Percentiles rank a stretch among this genome's conserved stretches.
These are phyloP conservation scores for Crenuchus spilurus DNA, from an alignment of 2,797 vertebrate species.

Conservation along the genomic window DNA sequence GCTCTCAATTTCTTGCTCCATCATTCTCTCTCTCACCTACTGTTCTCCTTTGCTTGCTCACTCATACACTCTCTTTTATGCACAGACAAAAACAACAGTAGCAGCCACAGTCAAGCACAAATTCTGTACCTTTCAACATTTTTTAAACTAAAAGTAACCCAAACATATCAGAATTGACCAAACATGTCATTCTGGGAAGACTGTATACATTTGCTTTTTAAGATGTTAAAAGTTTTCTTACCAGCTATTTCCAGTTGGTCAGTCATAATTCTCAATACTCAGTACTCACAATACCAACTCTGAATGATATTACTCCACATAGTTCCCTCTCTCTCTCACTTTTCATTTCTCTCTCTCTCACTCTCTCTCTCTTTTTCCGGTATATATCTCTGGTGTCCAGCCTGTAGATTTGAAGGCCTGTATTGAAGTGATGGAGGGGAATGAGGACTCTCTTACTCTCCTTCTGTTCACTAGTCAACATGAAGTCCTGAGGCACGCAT, in stretches of 20 bases:
- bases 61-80: too few species aligned
- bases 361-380: slow-evolving; percentile 14
- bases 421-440: slow-evolving; percentile 46
- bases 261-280: slow-evolving; percentile 60
- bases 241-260: slow-evolving; percentile 43
- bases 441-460: slow-evolving; percentile 49
- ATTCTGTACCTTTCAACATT: too few species aligned
- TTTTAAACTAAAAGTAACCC: too few species aligned
- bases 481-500: slow-evolving; percentile 55
- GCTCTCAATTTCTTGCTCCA: too few species aligned
- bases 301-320: not conserved
- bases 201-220: too few species aligned
- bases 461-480: slow-evolving; percentile 50
- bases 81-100: too few species aligned
- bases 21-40: too few species aligned
- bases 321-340: not conserved
- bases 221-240: too few species aligned
- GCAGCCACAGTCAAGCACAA: too few species aligned
- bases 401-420: slow-evolving; percentile 38
- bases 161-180: too few species aligned
- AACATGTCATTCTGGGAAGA: too few species aligned
- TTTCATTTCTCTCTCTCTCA: not conserved
- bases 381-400: slow-evolving; percentile 51
- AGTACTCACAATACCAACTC: not conserved
- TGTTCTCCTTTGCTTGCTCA: too few species aligned